Percentiles rank a stretch among this genome's conserved stretches.
phyloP scores from a whole-genome alignment of 2,888 invertebrate genomes.

The Nomada ferruginata region DNA sequence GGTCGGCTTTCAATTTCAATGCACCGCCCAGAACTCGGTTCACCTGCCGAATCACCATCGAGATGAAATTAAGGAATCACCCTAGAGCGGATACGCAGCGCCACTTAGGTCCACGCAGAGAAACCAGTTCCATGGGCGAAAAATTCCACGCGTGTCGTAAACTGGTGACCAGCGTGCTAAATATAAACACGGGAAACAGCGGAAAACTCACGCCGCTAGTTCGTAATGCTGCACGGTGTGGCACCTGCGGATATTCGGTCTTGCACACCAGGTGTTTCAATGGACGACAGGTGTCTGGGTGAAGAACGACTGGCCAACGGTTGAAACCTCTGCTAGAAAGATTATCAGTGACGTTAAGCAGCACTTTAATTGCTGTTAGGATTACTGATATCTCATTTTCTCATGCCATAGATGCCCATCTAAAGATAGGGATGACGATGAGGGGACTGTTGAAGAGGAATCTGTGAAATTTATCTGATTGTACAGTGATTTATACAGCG shows the following conservation, averaged over 20 bases:
- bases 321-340: neutral
- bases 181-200: slow-evolving; percentile 42
- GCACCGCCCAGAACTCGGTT: too few species aligned
- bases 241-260: slow-evolving; percentile 43
- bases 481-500: too few species aligned
- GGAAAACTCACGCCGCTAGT: slow-evolving; percentile 29
- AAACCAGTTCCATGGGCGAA: slow-evolving; percentile 53
- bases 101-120: neutral
- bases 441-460: neutral
- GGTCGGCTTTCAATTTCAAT: neutral
- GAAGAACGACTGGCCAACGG: neutral
- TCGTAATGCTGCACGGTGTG: slow-evolving; percentile 5
- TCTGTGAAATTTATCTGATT: too few species aligned
- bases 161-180: slow-evolving; percentile 18
- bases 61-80: slow-evolving; percentile 16
- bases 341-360: slow-evolving; percentile 25
- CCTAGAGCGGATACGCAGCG: neutral
- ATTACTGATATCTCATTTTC: neutral
- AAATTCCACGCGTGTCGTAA: slow-evolving; percentile 42
- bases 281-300: slow-evolving; percentile 47
- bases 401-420: neutral
- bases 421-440: neutral
- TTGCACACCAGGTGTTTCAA: slow-evolving; percentile 48
- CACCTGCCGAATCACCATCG: neutral
- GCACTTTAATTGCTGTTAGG: slow-evolving; percentile 37